Percentiles rank a stretch among this genome's conserved stretches.
Evolutionary conservation across 2,888 invertebrate species (phyloP).

Genomic region (Trissoscelio sp.): DNA sequence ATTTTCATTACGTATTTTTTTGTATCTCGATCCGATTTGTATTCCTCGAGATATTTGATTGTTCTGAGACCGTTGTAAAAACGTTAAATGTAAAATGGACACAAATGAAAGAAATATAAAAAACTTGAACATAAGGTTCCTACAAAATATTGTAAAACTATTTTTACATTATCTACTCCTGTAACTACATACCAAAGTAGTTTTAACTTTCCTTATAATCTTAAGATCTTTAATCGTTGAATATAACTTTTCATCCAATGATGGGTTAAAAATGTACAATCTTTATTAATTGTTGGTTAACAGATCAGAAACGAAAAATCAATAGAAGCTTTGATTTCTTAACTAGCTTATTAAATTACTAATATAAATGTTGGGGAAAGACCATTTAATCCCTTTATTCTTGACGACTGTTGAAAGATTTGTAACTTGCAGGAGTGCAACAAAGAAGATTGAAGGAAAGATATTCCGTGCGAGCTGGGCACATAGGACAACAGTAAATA

Average conservation of each 20-base stretch:
- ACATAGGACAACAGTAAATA: slow-evolving; percentile 38
- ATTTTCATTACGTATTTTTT: no score
- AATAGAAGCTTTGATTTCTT: slow-evolving; percentile 2
- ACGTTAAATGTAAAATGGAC: no score
- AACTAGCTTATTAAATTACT: slow-evolving; percentile 31
- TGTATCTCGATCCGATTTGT: no score
- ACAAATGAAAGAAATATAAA: no score
- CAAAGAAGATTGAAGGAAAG: slow-evolving; percentile 41
- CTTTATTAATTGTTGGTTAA: neutral
- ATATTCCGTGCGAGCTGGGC: slow-evolving; percentile 24
- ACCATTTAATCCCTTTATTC: slow-evolving; percentile 41
- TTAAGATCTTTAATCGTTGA: no score
- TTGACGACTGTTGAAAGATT: slow-evolving; percentile 29
- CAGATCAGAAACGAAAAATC: neutral
- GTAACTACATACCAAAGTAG: no score
- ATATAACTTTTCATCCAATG: neutral
- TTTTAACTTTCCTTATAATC: no score
- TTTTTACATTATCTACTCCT: no score
- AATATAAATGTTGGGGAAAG: slow-evolving; percentile 40
- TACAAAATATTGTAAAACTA: no score
- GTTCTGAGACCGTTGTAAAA: no score
- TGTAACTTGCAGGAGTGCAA: slow-evolving; percentile 31
- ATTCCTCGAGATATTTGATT: no score
- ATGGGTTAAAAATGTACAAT: slow-evolving; percentile 5
- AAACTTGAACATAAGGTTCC: no score